Evolutionary conservation across 2,888 invertebrate species (phyloP).

Genomic region (Ferdinandea cuprea): DNA sequence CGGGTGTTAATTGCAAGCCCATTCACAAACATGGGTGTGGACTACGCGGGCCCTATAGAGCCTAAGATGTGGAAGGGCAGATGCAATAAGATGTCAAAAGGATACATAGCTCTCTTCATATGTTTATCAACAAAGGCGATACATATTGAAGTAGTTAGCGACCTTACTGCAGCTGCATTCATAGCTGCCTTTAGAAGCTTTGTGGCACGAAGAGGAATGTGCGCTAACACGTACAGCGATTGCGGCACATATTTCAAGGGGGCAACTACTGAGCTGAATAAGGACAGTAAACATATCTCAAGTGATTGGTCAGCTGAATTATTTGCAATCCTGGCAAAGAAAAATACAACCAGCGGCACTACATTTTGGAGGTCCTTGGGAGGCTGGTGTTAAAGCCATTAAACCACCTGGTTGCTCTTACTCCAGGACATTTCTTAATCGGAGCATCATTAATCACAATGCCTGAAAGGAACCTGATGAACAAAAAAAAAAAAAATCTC

Average conservation of each 20-base stretch:
- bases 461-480: background rate
- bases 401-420: background rate
- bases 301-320: slow-evolving; percentile 22
- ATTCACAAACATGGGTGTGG: background rate
- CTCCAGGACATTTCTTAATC: too few species aligned
- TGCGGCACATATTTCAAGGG: too few species aligned
- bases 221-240: too few species aligned
- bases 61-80: too few species aligned
- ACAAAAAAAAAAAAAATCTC: background rate
- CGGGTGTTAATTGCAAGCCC: background rate
- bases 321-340: background rate
- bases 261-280: slow-evolving; percentile 1
- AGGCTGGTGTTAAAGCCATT: too few species aligned
- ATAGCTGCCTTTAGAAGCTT: slow-evolving; percentile 33
- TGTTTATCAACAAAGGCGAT: too few species aligned
- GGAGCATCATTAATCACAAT: background rate
- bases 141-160: too few species aligned
- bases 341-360: background rate
- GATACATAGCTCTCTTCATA: too few species aligned
- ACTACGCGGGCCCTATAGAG: background rate
- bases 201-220: background rate
- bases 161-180: too few species aligned
- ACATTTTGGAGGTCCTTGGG: background rate
- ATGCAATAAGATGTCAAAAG: too few species aligned
- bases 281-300: slow-evolving; percentile 14